Percentiles rank a stretch among this genome's conserved stretches.
Evolutionary conservation across 2,888 invertebrate species (phyloP).

Genomic region (Lasius platythorax): DNA sequence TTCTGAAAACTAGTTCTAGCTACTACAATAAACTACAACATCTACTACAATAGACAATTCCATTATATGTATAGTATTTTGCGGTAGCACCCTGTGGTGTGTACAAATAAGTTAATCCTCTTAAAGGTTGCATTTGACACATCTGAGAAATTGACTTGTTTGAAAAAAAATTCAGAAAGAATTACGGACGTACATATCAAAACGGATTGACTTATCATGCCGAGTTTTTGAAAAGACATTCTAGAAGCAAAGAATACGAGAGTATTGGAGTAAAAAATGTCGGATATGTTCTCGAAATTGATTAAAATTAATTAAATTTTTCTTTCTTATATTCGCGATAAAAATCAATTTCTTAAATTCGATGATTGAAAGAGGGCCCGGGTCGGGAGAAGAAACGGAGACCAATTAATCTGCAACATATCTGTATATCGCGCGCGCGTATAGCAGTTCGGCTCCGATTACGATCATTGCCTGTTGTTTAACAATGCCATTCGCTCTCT

Average conservation of each 20-base stretch:
- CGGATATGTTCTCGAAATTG: background rate
- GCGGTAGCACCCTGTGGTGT: background rate
- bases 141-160: background rate
- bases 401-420: slow-evolving; percentile 40
- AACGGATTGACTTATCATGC: background rate
- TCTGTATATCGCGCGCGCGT: background rate
- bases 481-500: slow-evolving; percentile 59
- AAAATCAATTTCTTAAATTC: background rate
- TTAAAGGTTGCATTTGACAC: background rate
- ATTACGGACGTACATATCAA: background rate
- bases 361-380: background rate
- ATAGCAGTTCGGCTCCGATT: slow-evolving; percentile 33
- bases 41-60: background rate
- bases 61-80: background rate
- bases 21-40: background rate
- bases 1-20: background rate
- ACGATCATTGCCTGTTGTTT: slow-evolving; percentile 66
- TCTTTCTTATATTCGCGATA: background rate
- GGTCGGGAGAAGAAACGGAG: background rate
- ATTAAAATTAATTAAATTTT: background rate
- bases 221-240: background rate
- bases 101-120: background rate
- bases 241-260: no score
- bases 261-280: background rate
- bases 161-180: background rate